Evolutionary conservation across 2,113 vertebrate genomes (phyloP).

Genomic region (Ivindomyrus marchei): DNA sequence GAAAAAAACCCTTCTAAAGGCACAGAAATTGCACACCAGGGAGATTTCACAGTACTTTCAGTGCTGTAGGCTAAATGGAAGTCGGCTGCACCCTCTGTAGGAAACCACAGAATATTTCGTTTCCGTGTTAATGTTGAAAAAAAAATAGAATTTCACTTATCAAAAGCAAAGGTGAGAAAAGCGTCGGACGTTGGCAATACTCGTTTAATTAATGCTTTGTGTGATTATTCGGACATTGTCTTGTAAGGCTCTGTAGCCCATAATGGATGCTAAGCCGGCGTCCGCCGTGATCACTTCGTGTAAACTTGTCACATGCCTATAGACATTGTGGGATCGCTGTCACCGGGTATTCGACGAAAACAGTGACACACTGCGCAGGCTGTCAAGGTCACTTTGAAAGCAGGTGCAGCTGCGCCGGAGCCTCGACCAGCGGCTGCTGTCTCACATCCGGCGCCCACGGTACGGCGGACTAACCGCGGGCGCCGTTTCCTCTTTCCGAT

Average conservation of each 20-base stretch:
- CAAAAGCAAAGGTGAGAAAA: neutral
- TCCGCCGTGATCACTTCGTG: neutral
- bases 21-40: neutral
- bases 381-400: neutral
- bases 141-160: neutral
- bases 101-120: neutral
- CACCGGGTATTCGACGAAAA: neutral
- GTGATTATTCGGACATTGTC: neutral
- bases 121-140: neutral
- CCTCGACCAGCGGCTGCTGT: neutral
- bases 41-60: neutral
- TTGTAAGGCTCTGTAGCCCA: neutral
- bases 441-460: neutral
- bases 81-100: neutral
- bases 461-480: neutral
- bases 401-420: neutral
- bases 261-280: neutral
- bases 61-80: neutral
- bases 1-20: neutral
- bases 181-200: neutral
- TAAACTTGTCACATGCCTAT: neutral
- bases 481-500: neutral
- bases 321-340: neutral
- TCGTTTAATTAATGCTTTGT: neutral
- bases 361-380: neutral